Evolutionary conservation across 1,140 invertebrate genomes (phyloP).

Genomic region (Philotrypesis tridentata): DNA sequence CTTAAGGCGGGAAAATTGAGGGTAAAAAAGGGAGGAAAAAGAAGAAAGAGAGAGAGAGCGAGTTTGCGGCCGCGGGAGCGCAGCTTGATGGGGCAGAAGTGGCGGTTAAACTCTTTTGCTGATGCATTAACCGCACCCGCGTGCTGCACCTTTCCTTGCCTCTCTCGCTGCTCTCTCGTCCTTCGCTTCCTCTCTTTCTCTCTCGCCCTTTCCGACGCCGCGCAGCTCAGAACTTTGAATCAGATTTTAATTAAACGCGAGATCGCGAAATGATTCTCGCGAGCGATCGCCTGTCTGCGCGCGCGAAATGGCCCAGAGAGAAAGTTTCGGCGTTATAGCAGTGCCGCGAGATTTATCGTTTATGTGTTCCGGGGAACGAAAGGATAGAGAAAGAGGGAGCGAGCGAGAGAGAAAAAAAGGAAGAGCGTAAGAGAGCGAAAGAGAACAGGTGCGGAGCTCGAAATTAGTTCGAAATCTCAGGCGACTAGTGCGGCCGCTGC

Average conservation of each 20-base stretch:
- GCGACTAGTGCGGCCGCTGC: neutral
- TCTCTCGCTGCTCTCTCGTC: neutral
- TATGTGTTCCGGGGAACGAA: conserved; percentile 51
- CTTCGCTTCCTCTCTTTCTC: neutral
- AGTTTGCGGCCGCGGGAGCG: conserved; percentile 48
- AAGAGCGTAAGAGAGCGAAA: conserved; percentile 49
- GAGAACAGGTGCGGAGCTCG: conserved; percentile 62
- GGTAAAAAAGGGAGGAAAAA: neutral
- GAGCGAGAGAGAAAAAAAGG: conserved; percentile 47
- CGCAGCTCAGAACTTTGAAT: conserved; percentile 65
- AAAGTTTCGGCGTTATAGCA: conserved; percentile 53
- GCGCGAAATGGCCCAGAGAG: conserved; percentile 37
- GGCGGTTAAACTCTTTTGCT: conserved; percentile 67
- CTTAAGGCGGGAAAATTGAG: conserved; percentile 32
- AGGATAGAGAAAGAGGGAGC: conserved; percentile 33
- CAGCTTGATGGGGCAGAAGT: conserved; percentile 55
- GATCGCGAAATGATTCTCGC: conserved; percentile 69
- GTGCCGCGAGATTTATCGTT: conserved; percentile 61
- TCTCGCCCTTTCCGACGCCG: conserved; percentile 45
- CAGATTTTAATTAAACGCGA: conserved; percentile 74
- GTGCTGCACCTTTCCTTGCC: neutral
- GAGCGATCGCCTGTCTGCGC: conserved; percentile 51
- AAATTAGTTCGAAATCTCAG: conserved; percentile 65
- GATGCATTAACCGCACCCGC: conserved; percentile 72
- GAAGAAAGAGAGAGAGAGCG: conserved; percentile 1